These are phyloP conservation scores for Orthosia cruda DNA, from an alignment of 2,888 invertebrate genomes.

Conservation along the genomic window DNA sequence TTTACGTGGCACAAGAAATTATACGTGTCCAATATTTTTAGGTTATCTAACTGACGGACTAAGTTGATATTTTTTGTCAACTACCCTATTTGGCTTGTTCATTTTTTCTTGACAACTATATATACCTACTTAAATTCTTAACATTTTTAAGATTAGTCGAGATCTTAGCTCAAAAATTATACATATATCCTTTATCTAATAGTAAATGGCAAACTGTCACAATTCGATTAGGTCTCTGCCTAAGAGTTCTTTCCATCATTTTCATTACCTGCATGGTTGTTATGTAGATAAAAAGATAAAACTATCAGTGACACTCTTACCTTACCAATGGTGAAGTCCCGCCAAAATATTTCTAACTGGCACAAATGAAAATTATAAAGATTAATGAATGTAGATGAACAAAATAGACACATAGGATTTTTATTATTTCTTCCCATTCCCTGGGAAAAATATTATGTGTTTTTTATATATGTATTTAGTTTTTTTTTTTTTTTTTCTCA, in stretches of 20 bases:
- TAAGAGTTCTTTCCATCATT: background rate
- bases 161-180: background rate
- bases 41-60: no score
- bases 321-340: background rate
- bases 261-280: background rate
- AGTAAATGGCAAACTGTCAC: background rate
- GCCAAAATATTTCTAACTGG: background rate
- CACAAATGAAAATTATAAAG: background rate
- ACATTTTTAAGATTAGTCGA: background rate
- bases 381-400: background rate
- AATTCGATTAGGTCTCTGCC: background rate
- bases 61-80: no score
- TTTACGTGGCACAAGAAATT: no score
- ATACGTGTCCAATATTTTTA: no score
- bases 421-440: conserved; percentile 36
- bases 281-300: no score
- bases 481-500: conserved; percentile 2
- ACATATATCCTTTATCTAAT: no score
- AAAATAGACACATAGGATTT: background rate
- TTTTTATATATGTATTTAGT: background rate
- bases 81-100: no score
- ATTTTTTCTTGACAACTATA: no score
- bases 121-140: no score
- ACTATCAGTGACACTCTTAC: no score
- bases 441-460: conserved; percentile 28